A percentile compares a stretch with the other conserved stretches of the same genome.
phyloP scores from a whole-genome alignment of 1,140 invertebrate species.

The Tigriopus japonicus region DNA sequence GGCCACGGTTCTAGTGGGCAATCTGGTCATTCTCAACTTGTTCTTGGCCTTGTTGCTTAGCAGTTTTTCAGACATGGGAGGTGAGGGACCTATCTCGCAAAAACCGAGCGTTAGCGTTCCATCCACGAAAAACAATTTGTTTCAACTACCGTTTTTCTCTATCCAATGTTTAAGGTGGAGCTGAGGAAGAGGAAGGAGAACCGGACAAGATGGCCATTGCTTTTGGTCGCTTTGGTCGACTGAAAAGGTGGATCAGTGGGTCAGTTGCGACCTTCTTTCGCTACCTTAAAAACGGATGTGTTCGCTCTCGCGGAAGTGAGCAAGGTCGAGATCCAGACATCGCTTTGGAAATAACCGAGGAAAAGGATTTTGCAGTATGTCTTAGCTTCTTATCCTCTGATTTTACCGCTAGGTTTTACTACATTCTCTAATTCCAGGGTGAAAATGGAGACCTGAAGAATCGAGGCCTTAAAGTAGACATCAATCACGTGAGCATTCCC shows the following conservation, averaged over 20 bases:
- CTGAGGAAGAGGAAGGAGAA: constrained; percentile 8
- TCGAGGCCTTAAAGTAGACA: constrained; percentile 1
- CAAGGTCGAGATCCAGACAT: neutral
- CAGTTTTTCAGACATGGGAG: constrained; percentile 42
- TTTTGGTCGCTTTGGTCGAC: constrained; percentile 1
- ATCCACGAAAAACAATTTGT: no score
- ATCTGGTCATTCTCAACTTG: constrained; percentile 88
- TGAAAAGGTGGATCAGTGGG: neutral
- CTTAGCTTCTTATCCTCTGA: neutral
- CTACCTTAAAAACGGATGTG: constrained; percentile 6
- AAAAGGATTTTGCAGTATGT: constrained; percentile 10
- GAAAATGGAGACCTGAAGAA: constrained; percentile 15
- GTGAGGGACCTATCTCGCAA: neutral
- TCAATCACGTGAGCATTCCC: constrained; percentile 10
- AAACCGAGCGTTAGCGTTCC: neutral
- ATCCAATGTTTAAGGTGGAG: neutral
- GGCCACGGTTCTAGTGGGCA: constrained; percentile 90
- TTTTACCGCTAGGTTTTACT: neutral
- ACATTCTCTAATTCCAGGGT: constrained; percentile 11
- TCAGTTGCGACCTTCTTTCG: neutral
- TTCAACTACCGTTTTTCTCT: no score
- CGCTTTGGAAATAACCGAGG: constrained; percentile 8
- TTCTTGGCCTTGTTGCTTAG: constrained; percentile 95
- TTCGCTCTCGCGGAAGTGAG: neutral
- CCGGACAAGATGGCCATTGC: constrained; percentile 14